phyloP scores from a whole-genome alignment of 2,888 invertebrate species.

The Branchipolynoe longqiensis region DNA sequence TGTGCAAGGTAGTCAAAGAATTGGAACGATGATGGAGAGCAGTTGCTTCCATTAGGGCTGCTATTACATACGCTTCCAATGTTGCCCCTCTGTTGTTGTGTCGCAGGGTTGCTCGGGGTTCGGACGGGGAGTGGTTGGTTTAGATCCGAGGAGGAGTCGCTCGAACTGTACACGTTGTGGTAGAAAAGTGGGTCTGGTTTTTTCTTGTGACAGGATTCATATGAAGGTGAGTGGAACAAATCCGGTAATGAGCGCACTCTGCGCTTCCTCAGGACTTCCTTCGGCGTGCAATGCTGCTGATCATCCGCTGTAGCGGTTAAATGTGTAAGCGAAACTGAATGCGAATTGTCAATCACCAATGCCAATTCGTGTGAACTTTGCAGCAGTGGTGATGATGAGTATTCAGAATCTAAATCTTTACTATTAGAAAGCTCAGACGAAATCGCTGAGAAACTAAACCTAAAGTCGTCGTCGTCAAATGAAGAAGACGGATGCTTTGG shows the following conservation, averaged over 20 bases:
- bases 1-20: neutral
- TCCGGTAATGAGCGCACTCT: conserved; percentile 4
- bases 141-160: neutral
- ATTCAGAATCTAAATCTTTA: conserved; percentile 29
- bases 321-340: conserved; percentile 23
- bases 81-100: neutral
- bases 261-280: neutral
- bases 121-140: neutral
- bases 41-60: conserved; percentile 8
- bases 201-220: conserved; percentile 9
- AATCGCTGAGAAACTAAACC: conserved; percentile 14
- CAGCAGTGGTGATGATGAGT: conserved; percentile 5
- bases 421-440: conserved; percentile 30
- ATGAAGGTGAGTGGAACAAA: conserved; percentile 3
- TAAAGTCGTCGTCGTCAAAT: neutral
- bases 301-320: neutral
- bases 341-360: neutral
- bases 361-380: neutral
- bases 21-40: too few relatives aligned
- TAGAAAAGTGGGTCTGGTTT: conserved; percentile 2
- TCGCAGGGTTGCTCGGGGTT: neutral
- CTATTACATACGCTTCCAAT: conserved; percentile 26
- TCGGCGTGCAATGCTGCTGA: neutral
- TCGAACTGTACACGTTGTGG: neutral
- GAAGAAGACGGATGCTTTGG: neutral